Percentiles rank a stretch among this genome's conserved stretches.
These are phyloP conservation scores for Ceratoteleas bidentatus DNA, from an alignment of 1,140 invertebrate genomes.

Conservation along the genomic window DNA sequence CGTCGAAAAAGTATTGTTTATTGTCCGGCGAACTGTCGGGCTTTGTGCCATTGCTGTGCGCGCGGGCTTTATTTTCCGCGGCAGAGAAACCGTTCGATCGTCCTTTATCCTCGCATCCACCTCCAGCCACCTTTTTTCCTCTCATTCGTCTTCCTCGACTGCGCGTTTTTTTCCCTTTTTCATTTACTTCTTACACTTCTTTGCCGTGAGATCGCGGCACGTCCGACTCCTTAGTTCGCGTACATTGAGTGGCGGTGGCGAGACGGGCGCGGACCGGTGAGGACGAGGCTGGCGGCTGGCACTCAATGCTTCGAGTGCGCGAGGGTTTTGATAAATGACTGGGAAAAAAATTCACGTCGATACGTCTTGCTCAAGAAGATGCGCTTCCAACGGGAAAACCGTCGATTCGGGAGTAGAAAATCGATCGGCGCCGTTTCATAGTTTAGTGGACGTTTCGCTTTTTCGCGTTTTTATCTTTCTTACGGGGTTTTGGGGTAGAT, in stretches of 20 bases:
- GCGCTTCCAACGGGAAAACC: slow-evolving; percentile 65
- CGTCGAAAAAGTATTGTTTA: too few species aligned
- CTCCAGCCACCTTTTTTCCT: slow-evolving; percentile 41
- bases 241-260: slow-evolving; percentile 51
- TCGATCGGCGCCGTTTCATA: slow-evolving; percentile 63
- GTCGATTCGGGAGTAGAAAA: slow-evolving; percentile 66
- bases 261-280: slow-evolving; percentile 40
- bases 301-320: slow-evolving; percentile 62
- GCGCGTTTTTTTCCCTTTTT: slow-evolving; percentile 64
- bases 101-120: slow-evolving; percentile 34
- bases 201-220: slow-evolving; percentile 50
- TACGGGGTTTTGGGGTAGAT: too few species aligned
- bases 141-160: slow-evolving; percentile 63
- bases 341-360: slow-evolving; percentile 78
- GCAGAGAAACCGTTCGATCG: slow-evolving; percentile 41
- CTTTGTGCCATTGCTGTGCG: too few species aligned
- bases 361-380: slow-evolving; percentile 79
- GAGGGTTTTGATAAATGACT: slow-evolving; percentile 80
- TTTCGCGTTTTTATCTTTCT: too few species aligned
- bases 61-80: too few species aligned
- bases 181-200: slow-evolving; percentile 59
- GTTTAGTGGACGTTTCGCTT: slow-evolving; percentile 37
- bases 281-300: slow-evolving; percentile 56
- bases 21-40: too few species aligned
- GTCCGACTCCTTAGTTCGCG: slow-evolving; percentile 59